A percentile compares a stretch with the other conserved stretches of the same genome.
These are phyloP conservation scores for Eulemur albifrons DNA, from an alignment of 2,797 vertebrate genomes.

Conservation along the genomic window DNA sequence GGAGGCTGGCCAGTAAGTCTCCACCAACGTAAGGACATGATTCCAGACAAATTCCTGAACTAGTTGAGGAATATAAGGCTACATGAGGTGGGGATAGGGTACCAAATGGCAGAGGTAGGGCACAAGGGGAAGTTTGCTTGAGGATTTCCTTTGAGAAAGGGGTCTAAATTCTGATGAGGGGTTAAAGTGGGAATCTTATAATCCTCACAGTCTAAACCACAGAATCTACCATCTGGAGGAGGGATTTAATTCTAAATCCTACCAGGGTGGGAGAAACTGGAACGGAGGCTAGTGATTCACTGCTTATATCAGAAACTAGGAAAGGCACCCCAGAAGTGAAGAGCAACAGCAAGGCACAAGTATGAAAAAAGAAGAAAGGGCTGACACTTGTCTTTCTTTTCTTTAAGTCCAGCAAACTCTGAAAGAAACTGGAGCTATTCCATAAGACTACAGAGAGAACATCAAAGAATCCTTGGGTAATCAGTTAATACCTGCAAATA, in stretches of 20 bases:
- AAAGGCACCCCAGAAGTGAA: neutral
- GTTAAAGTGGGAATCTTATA: neutral
- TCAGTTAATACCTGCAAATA: conserved; percentile 63
- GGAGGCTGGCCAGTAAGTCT: neutral
- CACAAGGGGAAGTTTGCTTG: neutral
- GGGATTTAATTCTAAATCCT: neutral
- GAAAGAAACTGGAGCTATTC: conserved; percentile 26
- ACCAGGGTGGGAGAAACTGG: neutral
- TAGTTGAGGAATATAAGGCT: neutral
- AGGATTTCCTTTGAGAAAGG: neutral
- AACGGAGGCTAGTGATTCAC: neutral
- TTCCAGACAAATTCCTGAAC: neutral
- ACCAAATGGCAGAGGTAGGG: neutral
- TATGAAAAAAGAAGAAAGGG: neutral
- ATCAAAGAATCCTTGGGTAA: conserved; percentile 48
- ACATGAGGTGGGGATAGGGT: rapidly evolving
- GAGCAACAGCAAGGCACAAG: neutral
- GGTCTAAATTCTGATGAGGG: neutral
- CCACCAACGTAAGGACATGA: neutral
- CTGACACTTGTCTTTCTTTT: neutral
- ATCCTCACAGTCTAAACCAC: neutral
- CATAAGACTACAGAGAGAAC: neutral
- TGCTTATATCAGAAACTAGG: neutral
- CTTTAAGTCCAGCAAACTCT: neutral
- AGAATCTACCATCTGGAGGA: neutral